These are phyloP conservation scores for Brachyhypopomus occidentalis DNA, from an alignment of 2,113 vertebrate genomes.

Conservation along the genomic window DNA sequence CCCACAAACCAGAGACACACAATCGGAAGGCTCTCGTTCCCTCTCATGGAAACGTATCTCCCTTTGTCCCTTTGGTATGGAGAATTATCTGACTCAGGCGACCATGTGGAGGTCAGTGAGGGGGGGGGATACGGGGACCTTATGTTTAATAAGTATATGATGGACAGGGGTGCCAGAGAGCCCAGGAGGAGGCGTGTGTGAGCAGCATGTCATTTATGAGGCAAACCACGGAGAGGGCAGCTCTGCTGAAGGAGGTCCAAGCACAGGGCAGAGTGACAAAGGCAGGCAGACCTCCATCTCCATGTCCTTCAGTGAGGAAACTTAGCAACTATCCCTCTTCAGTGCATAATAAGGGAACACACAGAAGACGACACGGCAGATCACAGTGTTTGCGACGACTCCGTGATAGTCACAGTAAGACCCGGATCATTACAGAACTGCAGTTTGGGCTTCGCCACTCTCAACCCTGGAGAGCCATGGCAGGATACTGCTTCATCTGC, in stretches of 20 bases:
- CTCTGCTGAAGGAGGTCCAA: conserved; percentile 41
- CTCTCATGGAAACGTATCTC: neutral
- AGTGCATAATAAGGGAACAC: neutral
- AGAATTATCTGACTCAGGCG: neutral
- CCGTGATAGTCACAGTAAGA: neutral
- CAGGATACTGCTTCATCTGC: too few relatives aligned
- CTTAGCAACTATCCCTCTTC: neutral
- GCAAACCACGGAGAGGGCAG: conserved; percentile 20
- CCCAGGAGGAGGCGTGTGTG: conserved; percentile 23
- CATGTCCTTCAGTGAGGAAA: conserved; percentile 26
- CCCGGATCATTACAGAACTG: neutral
- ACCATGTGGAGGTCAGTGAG: conserved; percentile 3
- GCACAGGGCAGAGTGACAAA: conserved; percentile 27
- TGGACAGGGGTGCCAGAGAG: neutral
- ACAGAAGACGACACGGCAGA: neutral
- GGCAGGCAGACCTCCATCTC: conserved; percentile 28
- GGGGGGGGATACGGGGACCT: neutral
- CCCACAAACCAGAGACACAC: neutral
- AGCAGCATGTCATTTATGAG: conserved; percentile 29
- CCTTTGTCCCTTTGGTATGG: neutral
- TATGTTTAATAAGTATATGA: conserved; percentile 3
- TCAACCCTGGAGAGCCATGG: too few relatives aligned
- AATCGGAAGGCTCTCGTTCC: neutral
- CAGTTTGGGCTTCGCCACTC: neutral
- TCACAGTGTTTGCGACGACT: neutral